Percentiles rank a stretch among this genome's conserved stretches.
Evolutionary conservation across 2,113 vertebrate genomes (phyloP).

Genomic region (Balaenoptera acutorostrata): DNA sequence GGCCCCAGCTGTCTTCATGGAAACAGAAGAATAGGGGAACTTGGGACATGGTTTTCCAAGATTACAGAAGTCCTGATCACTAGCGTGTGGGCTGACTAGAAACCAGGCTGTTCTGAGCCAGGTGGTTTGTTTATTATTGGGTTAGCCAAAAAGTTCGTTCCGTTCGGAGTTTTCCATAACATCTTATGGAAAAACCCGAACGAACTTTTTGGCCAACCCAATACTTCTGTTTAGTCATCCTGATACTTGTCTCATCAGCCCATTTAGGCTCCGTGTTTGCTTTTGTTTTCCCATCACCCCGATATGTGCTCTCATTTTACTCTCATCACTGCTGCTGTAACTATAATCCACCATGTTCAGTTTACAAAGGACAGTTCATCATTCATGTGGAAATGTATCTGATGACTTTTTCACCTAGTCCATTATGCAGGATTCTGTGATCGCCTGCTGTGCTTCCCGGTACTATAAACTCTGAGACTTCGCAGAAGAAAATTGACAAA

Average conservation of each 20-base stretch:
- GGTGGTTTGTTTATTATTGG: background rate
- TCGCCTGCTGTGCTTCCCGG: background rate
- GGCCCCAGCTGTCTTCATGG: background rate
- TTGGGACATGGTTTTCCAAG: background rate
- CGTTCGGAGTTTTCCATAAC: too few species aligned
- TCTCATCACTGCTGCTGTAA: background rate
- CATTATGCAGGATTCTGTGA: background rate
- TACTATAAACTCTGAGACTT: background rate
- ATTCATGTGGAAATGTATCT: background rate
- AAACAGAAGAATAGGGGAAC: background rate
- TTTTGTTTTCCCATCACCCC: background rate
- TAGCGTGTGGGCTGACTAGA: background rate
- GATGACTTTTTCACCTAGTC: background rate
- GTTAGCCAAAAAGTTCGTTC: too few species aligned
- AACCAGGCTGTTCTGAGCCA: background rate
- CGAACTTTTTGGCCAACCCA: too few species aligned
- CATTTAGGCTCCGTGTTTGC: background rate
- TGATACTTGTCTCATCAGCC: background rate
- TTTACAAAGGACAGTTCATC: background rate
- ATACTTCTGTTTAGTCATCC: rapidly evolving
- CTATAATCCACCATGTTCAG: background rate
- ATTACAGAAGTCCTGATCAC: background rate
- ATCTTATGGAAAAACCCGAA: too few species aligned
- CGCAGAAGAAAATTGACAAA: background rate
- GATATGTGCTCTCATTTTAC: background rate